Evolutionary conservation across 2,113 vertebrate species (phyloP).

Genomic region (Eurystomus gularis): DNA sequence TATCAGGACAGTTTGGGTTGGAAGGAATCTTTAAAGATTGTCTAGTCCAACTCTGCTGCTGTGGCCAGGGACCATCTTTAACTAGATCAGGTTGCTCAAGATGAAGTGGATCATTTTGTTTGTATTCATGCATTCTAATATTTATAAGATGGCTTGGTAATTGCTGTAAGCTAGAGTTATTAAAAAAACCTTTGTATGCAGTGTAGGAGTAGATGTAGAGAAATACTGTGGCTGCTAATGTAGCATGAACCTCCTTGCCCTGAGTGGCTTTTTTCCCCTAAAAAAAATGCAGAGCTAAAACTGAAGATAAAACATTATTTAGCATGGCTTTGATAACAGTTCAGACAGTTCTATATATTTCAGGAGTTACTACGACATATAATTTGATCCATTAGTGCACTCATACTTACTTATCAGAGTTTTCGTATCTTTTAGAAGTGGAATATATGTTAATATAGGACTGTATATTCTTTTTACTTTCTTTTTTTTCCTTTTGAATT

Average conservation of each 20-base stretch:
- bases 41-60: background rate
- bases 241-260: background rate
- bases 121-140: background rate
- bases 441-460: background rate
- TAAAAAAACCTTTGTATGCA: background rate
- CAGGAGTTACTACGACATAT: background rate
- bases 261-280: background rate
- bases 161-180: background rate
- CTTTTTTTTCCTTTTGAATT: background rate
- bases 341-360: background rate
- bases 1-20: background rate
- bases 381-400: background rate
- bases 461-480: background rate
- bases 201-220: background rate
- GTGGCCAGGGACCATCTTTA: background rate
- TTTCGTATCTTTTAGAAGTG: background rate
- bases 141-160: background rate
- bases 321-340: background rate
- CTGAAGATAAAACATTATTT: background rate
- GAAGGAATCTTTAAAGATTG: background rate
- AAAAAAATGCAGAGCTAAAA: background rate
- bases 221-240: background rate
- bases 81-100: background rate
- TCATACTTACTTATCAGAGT: background rate
- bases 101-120: background rate